A percentile compares a stretch with the other conserved stretches of the same genome.
These are phyloP conservation scores for Limnodromus scolopaceus DNA, from an alignment of 2,797 vertebrate species.

Conservation along the genomic window DNA sequence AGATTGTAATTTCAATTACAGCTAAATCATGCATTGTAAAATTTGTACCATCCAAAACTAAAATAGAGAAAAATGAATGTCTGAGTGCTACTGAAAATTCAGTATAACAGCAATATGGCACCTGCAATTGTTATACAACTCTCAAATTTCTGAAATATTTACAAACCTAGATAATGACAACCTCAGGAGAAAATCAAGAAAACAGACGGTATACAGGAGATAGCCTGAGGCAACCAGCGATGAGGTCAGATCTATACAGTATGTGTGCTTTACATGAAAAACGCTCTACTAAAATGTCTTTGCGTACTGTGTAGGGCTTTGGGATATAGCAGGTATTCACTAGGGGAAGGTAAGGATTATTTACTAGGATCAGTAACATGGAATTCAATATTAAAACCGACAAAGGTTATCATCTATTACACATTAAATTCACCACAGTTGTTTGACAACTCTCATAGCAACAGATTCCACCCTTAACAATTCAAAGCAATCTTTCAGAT, in stretches of 20 bases:
- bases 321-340: slow-evolving; percentile 83
- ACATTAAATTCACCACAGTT: slow-evolving; percentile 84
- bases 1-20: slow-evolving; percentile 39
- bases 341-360: slow-evolving; percentile 83
- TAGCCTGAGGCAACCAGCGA: slow-evolving; percentile 85
- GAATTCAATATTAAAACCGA: slow-evolving; percentile 88
- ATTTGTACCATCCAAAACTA: background rate
- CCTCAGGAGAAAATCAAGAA: slow-evolving; percentile 82
- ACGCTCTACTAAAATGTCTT: slow-evolving; percentile 81
- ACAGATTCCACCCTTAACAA: slow-evolving; percentile 78
- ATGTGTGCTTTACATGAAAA: slow-evolving; percentile 90
- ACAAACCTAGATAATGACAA: slow-evolving; percentile 86
- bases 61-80: background rate
- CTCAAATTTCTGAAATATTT: slow-evolving; percentile 89
- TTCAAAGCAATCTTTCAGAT: slow-evolving; percentile 76
- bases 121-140: slow-evolving; percentile 23
- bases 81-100: background rate
- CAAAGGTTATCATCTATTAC: slow-evolving; percentile 87
- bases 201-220: slow-evolving; percentile 82
- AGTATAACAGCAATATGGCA: background rate
- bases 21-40: background rate
- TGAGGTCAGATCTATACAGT: slow-evolving; percentile 86
- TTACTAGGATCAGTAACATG: slow-evolving; percentile 86
- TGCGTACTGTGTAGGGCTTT: slow-evolving; percentile 79
- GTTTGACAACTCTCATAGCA: slow-evolving; percentile 85